Conservation (phyloP, 2,888 invertebrate genomes). For the Ormyrus nitidulus region DNA sequence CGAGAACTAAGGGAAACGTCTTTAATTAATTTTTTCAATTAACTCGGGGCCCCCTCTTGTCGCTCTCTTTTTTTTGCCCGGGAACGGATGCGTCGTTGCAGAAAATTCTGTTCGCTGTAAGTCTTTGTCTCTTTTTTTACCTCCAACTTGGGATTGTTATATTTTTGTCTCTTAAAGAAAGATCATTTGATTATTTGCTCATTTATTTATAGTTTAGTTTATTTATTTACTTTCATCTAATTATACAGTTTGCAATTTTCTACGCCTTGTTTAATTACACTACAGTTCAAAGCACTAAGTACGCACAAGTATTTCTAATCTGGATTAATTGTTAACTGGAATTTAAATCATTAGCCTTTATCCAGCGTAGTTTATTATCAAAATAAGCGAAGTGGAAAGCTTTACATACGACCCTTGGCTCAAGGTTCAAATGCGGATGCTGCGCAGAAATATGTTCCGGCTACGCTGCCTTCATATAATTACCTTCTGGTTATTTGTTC, state of each 20-base stretch:
- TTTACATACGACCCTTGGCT: slow-evolving; percentile 19
- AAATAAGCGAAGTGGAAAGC: slow-evolving; percentile 46
- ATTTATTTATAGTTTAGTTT: too few species aligned
- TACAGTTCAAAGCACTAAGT: too few species aligned
- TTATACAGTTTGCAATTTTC: too few species aligned
- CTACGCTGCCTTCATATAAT: slow-evolving; percentile 70
- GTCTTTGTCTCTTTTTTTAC: too few species aligned
- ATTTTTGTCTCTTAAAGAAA: too few species aligned
- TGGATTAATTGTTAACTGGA: slow-evolving; percentile 46
- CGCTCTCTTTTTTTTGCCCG: not conserved
- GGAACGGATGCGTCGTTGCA: slow-evolving; percentile 34
- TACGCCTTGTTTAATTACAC: too few species aligned
- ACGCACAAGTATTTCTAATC: slow-evolving; percentile 29
- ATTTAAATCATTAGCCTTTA: slow-evolving; percentile 49
- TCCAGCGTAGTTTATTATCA: slow-evolving; percentile 40
- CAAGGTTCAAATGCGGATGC: slow-evolving; percentile 46
- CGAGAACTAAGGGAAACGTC: slow-evolving; percentile 29
- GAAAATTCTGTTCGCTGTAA: slow-evolving; percentile 41
- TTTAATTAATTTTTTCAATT: slow-evolving; percentile 58
- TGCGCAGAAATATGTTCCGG: slow-evolving; percentile 37
- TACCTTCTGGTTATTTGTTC: slow-evolving; percentile 60
- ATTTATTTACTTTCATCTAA: too few species aligned
- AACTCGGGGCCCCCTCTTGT: slow-evolving; percentile 14
- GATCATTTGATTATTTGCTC: too few species aligned
- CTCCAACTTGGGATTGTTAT: too few species aligned